A percentile compares a stretch with the other conserved stretches of the same genome.
Conservation (phyloP, 2,888 invertebrate genomes). For the Tetragonula carbonaria region DNA sequence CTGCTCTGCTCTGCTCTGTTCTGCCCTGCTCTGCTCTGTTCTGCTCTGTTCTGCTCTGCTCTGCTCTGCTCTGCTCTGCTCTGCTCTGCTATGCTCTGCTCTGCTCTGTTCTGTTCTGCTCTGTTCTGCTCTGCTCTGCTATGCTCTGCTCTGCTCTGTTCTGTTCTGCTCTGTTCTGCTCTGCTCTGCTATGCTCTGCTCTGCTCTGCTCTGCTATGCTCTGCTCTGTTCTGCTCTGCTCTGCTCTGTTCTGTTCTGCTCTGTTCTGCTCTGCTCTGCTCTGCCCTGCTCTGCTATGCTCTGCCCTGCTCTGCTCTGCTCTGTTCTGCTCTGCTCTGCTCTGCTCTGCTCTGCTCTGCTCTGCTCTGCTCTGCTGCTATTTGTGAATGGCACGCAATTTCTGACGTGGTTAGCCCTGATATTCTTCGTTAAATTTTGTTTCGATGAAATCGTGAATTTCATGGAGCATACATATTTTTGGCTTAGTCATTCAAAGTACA, state of each 20-base stretch:
- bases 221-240: conserved; percentile 56
- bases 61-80: conserved; percentile 54
- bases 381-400: conserved; percentile 71
- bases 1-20: conserved; percentile 56
- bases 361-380: conserved; percentile 47
- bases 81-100: too few species aligned
- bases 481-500: too few species aligned
- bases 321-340: background rate
- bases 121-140: conserved; percentile 27
- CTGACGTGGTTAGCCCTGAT: conserved; percentile 73
- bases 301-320: conserved; percentile 46
- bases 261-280: conserved; percentile 57
- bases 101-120: too few species aligned
- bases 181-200: conserved; percentile 31
- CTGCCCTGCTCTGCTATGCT: background rate
- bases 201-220: conserved; percentile 46
- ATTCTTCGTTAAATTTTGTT: conserved; percentile 57
- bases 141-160: too few species aligned
- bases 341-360: background rate
- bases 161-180: background rate
- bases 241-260: too few species aligned
- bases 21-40: too few species aligned
- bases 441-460: conserved; percentile 41
- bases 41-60: conserved; percentile 27
- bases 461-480: background rate